Evolutionary conservation across 2,888 invertebrate genomes (phyloP), one percentile per base, ranked within the genome.

Genomic region (Kryphioiulus occultus): DNA sequence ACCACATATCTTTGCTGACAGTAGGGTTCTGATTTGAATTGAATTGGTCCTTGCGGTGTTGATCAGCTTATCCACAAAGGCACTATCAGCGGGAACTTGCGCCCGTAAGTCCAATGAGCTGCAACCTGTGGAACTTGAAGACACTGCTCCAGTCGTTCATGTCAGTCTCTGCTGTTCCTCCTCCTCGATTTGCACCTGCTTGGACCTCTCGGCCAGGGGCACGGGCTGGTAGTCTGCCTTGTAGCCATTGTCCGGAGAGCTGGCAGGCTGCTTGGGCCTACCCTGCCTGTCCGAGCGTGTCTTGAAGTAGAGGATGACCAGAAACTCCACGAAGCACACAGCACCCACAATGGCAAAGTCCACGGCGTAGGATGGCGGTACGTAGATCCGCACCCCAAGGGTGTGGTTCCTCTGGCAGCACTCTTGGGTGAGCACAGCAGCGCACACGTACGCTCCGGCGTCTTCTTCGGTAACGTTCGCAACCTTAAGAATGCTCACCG

Each of bases 281-380:
- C 39, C 42, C 22, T 85, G 35, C 17, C 83, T 4, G 44, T 85
- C 30, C 26, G 44, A 39, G n/a, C 68, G 44, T 19, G 86, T 59
- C 39, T 86, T 86, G 68, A 86, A 53, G 78, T 86, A 86, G 19
- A 86, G 53, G 68, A 86, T 86, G 78, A 86, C 86, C 26, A 86
- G n/a, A n/a, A 86, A 78, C 22, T 86, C 86, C 4, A 86, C 39
- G 86, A 86, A 86, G 32, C 86, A 86, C 53, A 86, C 86, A 4
- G 78, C 78, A 3, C 86, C 86, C 30, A 86, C 68, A 22, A 86
- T 86, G 68, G 78, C 86, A 12, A 59, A 53, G 59, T 86, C 86
- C 22, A 35, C 32, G 35, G 68, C 86, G 39, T 86, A 86, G 30
- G 86, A 86, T 15, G 59, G 86, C 5, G 86, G 86, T 17, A 22